These are phyloP conservation scores for Callyntrura sp. DNA, from an alignment of 2,888 invertebrate species.

Conservation along the genomic window DNA sequence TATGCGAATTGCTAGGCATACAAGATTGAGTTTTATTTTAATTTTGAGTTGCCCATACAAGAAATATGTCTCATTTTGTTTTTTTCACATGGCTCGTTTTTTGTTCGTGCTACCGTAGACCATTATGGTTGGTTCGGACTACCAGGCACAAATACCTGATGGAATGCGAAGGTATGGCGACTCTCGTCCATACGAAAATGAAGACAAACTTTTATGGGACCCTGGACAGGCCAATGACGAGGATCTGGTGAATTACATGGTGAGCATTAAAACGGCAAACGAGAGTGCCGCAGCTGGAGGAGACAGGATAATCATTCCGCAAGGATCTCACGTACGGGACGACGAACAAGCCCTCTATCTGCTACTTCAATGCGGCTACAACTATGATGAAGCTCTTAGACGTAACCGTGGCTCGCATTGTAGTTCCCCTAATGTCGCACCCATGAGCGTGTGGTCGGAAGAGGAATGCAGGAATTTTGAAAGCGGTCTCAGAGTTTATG, in stretches of 20 bases:
- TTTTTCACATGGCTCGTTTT: no score
- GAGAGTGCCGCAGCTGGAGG: conserved; percentile 54
- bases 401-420: conserved; percentile 91
- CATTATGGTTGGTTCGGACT: conserved; percentile 97
- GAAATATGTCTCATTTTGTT: no score
- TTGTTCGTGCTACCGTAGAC: conserved; percentile 86
- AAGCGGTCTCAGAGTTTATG: conserved; percentile 95
- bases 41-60: no score
- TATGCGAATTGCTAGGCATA: no score
- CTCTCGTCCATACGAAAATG: conserved; percentile 97
- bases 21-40: no score
- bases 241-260: conserved; percentile 85
- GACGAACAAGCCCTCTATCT: conserved; percentile 93
- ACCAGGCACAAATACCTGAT: conserved; percentile 97
- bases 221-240: conserved; percentile 91
- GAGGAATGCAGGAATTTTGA: conserved; percentile 99
- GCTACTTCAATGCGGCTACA: conserved; percentile 97
- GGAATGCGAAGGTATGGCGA: conserved; percentile 97
- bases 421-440: conserved; percentile 88
- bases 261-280: conserved; percentile 78
- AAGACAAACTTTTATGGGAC: conserved; percentile 97
- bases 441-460: conserved; percentile 97
- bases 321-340: conserved; percentile 92
- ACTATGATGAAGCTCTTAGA: conserved; percentile 96
- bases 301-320: conserved; percentile 84